phyloP scores from a whole-genome alignment of 2,888 invertebrate genomes.

The Andrena dorsata region DNA sequence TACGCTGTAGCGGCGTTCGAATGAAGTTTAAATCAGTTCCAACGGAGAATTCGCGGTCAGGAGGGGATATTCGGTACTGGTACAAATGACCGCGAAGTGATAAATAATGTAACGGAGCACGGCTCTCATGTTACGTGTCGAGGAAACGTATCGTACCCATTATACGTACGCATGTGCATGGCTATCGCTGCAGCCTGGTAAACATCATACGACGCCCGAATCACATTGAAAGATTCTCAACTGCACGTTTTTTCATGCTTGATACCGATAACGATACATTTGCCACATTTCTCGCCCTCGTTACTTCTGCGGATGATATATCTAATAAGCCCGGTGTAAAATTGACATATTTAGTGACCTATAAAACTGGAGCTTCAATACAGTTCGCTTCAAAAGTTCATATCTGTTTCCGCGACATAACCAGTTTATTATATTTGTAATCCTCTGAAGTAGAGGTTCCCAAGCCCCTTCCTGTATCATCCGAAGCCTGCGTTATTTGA shows the following conservation, averaged over 20 bases:
- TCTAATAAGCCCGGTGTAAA: not conserved
- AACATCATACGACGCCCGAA: conserved; percentile 66
- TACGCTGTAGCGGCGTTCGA: conserved; percentile 28
- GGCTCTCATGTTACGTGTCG: conserved; percentile 75
- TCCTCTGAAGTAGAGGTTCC: too few species aligned
- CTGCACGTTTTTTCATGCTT: conserved; percentile 49
- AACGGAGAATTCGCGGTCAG: conserved; percentile 44
- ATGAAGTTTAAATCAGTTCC: conserved; percentile 46
- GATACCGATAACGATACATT: conserved; percentile 32
- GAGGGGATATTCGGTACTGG: conserved; percentile 61
- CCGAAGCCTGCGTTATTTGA: too few species aligned
- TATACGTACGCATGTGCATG: conserved; percentile 69
- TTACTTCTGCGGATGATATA: not conserved
- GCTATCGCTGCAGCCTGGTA: conserved; percentile 66
- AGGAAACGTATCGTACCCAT: conserved; percentile 77
- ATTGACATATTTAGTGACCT: not conserved
- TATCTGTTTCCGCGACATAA: too few species aligned
- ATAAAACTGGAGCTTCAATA: not conserved
- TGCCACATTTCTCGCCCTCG: conserved; percentile 9
- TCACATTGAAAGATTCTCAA: conserved; percentile 17
- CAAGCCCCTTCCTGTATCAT: too few species aligned
- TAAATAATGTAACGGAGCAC: conserved; percentile 76
- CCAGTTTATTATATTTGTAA: too few species aligned
- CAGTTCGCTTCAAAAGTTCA: not conserved
- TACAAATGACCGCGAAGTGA: conserved; percentile 75